A percentile compares a stretch with the other conserved stretches of the same genome.
These are phyloP conservation scores for Odontomyia ornata DNA, from an alignment of 2,888 invertebrate species.

Conservation along the genomic window DNA sequence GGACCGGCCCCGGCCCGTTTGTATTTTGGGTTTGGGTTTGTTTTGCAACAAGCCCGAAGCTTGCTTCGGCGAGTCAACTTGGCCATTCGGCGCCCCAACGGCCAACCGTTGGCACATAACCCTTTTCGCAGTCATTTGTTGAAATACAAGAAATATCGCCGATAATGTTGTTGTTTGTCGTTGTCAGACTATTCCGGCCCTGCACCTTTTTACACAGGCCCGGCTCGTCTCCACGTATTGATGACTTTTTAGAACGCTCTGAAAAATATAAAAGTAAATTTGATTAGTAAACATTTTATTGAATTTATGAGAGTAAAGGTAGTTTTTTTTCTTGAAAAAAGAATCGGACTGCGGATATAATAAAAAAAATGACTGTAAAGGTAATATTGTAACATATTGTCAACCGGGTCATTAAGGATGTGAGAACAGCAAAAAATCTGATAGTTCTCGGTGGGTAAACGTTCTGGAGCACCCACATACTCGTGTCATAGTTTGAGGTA, in stretches of 20 bases:
- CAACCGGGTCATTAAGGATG: too few relatives aligned
- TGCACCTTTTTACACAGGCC: conserved; percentile 68
- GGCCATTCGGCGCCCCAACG: conserved; percentile 96
- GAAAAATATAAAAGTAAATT: conserved; percentile 52
- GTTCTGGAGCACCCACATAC: too few relatives aligned
- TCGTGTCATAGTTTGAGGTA: too few relatives aligned
- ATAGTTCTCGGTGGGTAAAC: too few relatives aligned
- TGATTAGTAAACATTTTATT: conserved; percentile 29
- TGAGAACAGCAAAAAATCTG: too few relatives aligned
- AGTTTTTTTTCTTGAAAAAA: too few relatives aligned
- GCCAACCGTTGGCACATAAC: conserved; percentile 82
- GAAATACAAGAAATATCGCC: conserved; percentile 57
- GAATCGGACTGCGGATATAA: too few relatives aligned
- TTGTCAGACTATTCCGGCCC: conserved; percentile 67
- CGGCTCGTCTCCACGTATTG: conserved; percentile 72
- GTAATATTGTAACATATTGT: too few relatives aligned
- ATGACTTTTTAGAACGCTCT: conserved; percentile 80
- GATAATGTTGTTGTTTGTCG: conserved; percentile 56
- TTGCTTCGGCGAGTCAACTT: conserved; percentile 90
- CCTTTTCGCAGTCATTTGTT: conserved; percentile 67
- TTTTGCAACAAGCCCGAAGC: conserved; percentile 65
- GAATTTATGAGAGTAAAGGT: too few relatives aligned
- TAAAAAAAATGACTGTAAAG: too few relatives aligned
- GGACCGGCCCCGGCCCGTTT: conserved; percentile 31
- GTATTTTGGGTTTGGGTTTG: conserved; percentile 52